Base-by-base conservation (phyloP, 2,888 invertebrate genomes). In the Agrochola circellaris region DNA sequence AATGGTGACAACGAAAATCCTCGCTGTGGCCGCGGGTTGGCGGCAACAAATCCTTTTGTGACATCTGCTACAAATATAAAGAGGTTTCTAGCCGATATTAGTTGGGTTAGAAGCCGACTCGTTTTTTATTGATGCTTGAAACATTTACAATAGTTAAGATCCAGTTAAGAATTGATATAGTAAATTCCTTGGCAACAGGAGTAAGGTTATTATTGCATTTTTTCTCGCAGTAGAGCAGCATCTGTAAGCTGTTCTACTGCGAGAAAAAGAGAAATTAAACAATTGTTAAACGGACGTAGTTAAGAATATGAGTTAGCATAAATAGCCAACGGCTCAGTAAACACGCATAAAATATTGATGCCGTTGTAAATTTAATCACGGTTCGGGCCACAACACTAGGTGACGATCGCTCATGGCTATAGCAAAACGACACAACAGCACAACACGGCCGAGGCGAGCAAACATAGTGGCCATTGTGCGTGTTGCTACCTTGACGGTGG, bases 1-100 rank as follows among this genome's bases (percentile, higher is more conserved):
- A 90, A 94, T 95, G 94, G 93, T 94, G 95, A 95, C 95, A 95
- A 89, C 89, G 92, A 87, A 93, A 95, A 96, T 93, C 96, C 95
- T 92, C 89, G 91, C 90, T 90, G 90, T 91, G 94, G 91, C 91
- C 92, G 91, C 90, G 91, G 92, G 91, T 91, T 91, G 91, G 86
- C 89, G 87, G 77, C 89, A 86, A 89, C 92, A 95, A 96, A 96
- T 95, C 96, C 96, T 94, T 94, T 93, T 90, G 92, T 89, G 92
- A 93, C 93, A 93, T 93, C 92, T 91, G 89, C 91, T 92, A 93
- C 93, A 94, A 94, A 95, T 93, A 92, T 93, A 93, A 93, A 92
- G 92, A 93, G 91, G 86, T 88, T 87, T 81, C 85, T 85, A 82
- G 79, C 73, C 75, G 84, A 84, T 85, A 87, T 91, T 87, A 83